Evolutionary conservation across 2,797 vertebrate genomes (phyloP), one percentile per base, ranked within the genome.

Genomic region (Scolopax rusticola): DNA sequence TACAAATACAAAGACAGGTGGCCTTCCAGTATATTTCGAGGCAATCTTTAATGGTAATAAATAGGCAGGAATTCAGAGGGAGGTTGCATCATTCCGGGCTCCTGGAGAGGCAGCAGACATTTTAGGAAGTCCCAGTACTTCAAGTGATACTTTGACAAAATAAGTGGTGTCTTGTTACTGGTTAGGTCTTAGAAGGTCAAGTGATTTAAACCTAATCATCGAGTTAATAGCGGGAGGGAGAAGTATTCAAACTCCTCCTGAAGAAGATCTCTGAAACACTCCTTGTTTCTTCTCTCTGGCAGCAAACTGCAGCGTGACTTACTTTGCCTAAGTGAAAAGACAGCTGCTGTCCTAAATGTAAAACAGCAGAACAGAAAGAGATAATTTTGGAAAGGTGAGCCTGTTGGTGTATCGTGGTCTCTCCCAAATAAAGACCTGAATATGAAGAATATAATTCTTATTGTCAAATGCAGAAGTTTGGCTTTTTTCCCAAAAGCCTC

Each of bases 21-120:
- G 63, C 5, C 41, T 91, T 45, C 56, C 48, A 36, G 0, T 56
- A 0, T 48, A 40, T 74, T 77, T 47, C 21, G 25, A 25, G 27
- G 47, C 57, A 87, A 85, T 89, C 69, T 88, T 94, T 88, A 89
- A 78, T 75, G 87, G 94, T 69, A 89, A 90, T 88, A 81, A 78
- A 69, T 27, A 86, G 78, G 47, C 82, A 83, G 82, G 82, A 87
- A 43, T 92, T 91, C 32, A 18, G 80, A 40, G 79, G 45, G 79
- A 89, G 89, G 33, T 40, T 95, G 91, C 73, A 74, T 78, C 91
- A 25, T 90, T 93, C 92, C 63, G 93, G 73, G 48, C 84, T 75
- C 68, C 82, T 71, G 93, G 82, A n/a, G 69, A 86, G 69, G 91
- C 94, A 89, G 95, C 82, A 93, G 92, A 96, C 91, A 69, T 94